phyloP scores from a whole-genome alignment of 2,797 vertebrate genomes.

The Tiaroga cobitis region DNA sequence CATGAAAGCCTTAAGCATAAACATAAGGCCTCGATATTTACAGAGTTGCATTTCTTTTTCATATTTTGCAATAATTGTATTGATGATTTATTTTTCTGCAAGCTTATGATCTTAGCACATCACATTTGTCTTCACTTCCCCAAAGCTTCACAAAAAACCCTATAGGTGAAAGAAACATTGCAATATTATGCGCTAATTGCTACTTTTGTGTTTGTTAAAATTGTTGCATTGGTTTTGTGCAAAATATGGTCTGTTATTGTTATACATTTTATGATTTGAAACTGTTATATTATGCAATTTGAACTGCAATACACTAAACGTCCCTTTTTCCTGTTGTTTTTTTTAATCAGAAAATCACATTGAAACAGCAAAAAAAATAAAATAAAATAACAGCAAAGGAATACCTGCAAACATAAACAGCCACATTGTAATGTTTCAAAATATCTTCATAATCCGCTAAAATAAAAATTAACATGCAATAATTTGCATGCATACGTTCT shows the following conservation, averaged over 20 bases:
- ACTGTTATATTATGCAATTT: not conserved
- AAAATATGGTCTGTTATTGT: not conserved
- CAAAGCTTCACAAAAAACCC: not conserved
- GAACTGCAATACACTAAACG: not conserved
- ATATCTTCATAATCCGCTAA: no score
- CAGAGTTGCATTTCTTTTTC: not conserved
- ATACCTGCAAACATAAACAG: no score
- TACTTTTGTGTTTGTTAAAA: not conserved
- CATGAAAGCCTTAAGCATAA: constrained; percentile 27
- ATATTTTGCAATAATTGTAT: not conserved
- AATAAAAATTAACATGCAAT: no score
- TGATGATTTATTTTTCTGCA: not conserved
- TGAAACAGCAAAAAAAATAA: not conserved
- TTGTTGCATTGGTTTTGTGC: not conserved
- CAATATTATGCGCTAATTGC: not conserved
- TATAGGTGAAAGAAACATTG: not conserved
- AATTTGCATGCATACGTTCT: not conserved
- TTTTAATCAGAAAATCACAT: not conserved
- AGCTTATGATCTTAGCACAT: not conserved
- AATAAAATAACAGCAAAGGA: not conserved
- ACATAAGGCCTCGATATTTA: constrained; percentile 7
- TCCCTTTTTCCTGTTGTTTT: not conserved
- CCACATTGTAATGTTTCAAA: not conserved
- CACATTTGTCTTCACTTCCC: not conserved
- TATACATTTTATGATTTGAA: not conserved